phyloP scores from a whole-genome alignment of 2,797 vertebrate genomes.

The Syngnathus rostellatus region DNA sequence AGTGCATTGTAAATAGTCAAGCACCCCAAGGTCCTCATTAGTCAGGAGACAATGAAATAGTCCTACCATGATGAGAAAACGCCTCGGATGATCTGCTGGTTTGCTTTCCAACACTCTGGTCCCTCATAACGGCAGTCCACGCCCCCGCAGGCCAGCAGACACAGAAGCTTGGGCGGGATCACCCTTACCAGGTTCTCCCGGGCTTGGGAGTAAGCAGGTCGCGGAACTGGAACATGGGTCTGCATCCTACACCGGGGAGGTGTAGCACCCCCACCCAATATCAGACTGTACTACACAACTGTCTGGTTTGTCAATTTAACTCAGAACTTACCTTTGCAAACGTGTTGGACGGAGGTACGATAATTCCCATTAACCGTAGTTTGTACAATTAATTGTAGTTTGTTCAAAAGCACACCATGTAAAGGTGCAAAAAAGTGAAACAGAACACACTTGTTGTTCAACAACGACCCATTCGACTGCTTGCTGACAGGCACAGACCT shows the following conservation, averaged over 20 bases:
- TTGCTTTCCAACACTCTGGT: constrained; percentile 68
- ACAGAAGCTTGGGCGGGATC: constrained; percentile 72
- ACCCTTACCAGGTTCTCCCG: constrained; percentile 74
- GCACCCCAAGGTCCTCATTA: not conserved
- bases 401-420: not conserved
- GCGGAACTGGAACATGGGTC: constrained; percentile 58
- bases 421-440: constrained; percentile 1
- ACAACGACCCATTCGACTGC: constrained; percentile 12
- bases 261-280: not conserved
- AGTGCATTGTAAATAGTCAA: constrained; percentile 7
- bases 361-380: constrained; percentile 38
- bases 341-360: constrained; percentile 4
- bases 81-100: constrained; percentile 72
- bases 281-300: not conserved
- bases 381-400: constrained; percentile 20
- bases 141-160: constrained; percentile 74
- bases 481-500: constrained; percentile 26
- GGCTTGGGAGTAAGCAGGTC: constrained; percentile 72
- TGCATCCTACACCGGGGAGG: constrained; percentile 34
- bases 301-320: not conserved
- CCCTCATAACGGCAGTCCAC: constrained; percentile 75
- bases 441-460: constrained; percentile 17
- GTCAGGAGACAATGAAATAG: not conserved
- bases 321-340: constrained; percentile 34
- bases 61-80: constrained; percentile 77